Evolutionary conservation across 2,113 vertebrate species (phyloP), one percentile per base, ranked within the genome.

Genomic region (Hippolais icterina): DNA sequence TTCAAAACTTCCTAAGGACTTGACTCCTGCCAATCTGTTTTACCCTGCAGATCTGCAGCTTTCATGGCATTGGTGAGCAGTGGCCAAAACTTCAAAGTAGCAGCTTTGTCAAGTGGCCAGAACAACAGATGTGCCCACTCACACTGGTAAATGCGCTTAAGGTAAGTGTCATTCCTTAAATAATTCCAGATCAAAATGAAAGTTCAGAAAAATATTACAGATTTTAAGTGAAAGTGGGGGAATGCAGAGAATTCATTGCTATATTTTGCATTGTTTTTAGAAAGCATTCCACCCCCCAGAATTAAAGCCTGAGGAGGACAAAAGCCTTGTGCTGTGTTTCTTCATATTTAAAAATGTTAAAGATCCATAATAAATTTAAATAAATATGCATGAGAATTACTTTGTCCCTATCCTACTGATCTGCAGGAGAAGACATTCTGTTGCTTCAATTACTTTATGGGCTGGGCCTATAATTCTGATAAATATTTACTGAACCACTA

Each of bases 401-500:
- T 74, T 91, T 70, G 5, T 50, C 28, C 23, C 10, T 42, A 15
- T 80, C 21, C 12, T 77, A 11, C 47, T 87, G 70, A 29, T 92
- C 11, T 87, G 13, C 20, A 63, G 56, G 13, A 76, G n/a, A 64
- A 57, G 15, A 17, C 44, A 49, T 49, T 88, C 39, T 71, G 23
- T 76, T n/a, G 4, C 33, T 81, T 74, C 47, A 71, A 27, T 57
- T 77, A 79, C 52, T 87, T 93, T 88, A 66, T 91, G 61, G 83
- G 23, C 11, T 53, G 28, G 53, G 66, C 15, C 28, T 65, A 39
- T 87, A 76, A 53, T 88, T 89, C 64, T 90, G 70, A 91, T 50
- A 83, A 96, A 96, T 96, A 96, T 97, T 98, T 96, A 95, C 90
- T 85, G 54, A 54, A 53, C 20, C 72, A 87, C 33, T 90, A 53